Base-by-base conservation (phyloP, 2,888 invertebrate genomes). In the Odiellus spinosus region DNA sequence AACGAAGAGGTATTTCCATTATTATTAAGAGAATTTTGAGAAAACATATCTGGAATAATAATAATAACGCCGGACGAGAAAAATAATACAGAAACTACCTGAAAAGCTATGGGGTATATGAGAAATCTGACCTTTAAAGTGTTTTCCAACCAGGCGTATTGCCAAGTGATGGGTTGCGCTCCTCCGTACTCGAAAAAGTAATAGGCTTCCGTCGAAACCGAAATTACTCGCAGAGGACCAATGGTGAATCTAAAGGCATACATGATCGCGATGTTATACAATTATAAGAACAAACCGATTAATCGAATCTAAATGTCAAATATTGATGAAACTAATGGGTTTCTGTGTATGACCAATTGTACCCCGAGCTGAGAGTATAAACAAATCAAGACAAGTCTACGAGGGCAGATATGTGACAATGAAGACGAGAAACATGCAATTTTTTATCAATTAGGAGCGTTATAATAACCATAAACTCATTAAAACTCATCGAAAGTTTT, bases 41-140 rank as follows among this genome's bases (percentile, higher is more conserved):
- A n/a, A n/a, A n/a, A n/a, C n/a, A n/a, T n/a, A n/a, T n/a, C n/a
- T n/a, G n/a, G n/a, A n/a, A n/a, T n/a, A n/a, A n/a, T n/a, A n/a
- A n/a, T n/a, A n/a, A n/a, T n/a, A n/a, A n/a, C n/a, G n/a, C n/a
- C n/a, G n/a, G n/a, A n/a, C n/a, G n/a, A n/a, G n/a, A n/a, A n/a
- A n/a, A n/a, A n/a, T n/a, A n/a, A n/a, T n/a, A n/a, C n/a, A n/a
- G n/a, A n/a, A n/a, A n/a, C n/a, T n/a, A n/a, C n/a, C n/a, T n/a
- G n/a, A n/a, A n/a, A n/a, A n/a, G n/a, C n/a, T n/a, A n/a, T n/a
- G n/a, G n/a, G n/a, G n/a, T n/a, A n/a, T n/a, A n/a, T n/a, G n/a
- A n/a, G n/a, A n/a, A n/a, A n/a, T n/a, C 50, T 47, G 51, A 66
- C 67, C 60, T 59, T 58, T 10, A 69, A 59, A 43, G 67, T 67